Conservation (phyloP, 1,140 invertebrate species). For the Atta cephalotes region DNA sequence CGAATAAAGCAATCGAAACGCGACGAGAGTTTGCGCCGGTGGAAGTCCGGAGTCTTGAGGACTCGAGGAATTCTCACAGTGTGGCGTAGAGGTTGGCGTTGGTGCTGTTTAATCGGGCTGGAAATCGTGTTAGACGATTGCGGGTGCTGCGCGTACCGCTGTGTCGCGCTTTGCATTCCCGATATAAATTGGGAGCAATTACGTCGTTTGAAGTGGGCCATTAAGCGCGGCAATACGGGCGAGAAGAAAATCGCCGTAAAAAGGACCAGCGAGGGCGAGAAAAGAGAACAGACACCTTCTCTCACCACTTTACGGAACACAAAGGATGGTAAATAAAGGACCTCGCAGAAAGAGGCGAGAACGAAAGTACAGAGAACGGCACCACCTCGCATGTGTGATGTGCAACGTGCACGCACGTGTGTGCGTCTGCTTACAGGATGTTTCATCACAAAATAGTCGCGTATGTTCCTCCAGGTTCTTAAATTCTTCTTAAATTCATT, state of each 20-base stretch:
- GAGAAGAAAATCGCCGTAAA: slow-evolving; percentile 3
- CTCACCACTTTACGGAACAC: slow-evolving; percentile 24
- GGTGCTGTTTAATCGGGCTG: slow-evolving; percentile 57
- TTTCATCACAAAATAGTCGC: background rate
- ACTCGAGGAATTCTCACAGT: slow-evolving; percentile 39
- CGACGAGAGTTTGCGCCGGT: slow-evolving; percentile 27
- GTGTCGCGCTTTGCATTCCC: slow-evolving; percentile 59
- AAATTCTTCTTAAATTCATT: background rate
- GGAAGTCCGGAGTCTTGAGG: slow-evolving; percentile 22
- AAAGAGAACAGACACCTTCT: slow-evolving; percentile 9
- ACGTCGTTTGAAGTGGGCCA: slow-evolving; percentile 62
- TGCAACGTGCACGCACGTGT: background rate
- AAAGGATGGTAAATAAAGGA: slow-evolving; percentile 34
- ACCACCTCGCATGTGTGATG: background rate
- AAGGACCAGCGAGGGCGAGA: background rate
- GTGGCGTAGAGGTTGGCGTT: background rate
- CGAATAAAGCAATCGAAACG: slow-evolving; percentile 31
- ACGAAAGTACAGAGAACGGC: slow-evolving; percentile 25
- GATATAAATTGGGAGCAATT: slow-evolving; percentile 71
- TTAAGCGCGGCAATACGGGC: slow-evolving; percentile 57
- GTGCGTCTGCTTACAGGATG: background rate
- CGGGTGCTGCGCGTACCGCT: slow-evolving; percentile 37
- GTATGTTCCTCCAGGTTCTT: background rate
- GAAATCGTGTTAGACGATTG: slow-evolving; percentile 61
- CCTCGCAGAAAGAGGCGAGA: slow-evolving; percentile 18